Evolutionary conservation across 1,140 invertebrate species (phyloP).

Genomic region (Probaryconus sp.): DNA sequence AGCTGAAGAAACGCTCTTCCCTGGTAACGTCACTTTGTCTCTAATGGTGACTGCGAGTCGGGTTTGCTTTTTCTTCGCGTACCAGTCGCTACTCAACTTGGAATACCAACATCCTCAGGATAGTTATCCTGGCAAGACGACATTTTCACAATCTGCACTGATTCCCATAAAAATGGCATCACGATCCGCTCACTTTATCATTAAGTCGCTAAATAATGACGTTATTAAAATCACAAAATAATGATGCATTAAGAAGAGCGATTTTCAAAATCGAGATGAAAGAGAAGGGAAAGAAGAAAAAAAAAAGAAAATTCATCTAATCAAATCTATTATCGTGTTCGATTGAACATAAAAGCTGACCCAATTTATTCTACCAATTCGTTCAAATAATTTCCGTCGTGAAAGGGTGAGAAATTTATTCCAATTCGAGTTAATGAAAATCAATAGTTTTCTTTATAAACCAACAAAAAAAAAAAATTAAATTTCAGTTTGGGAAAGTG

Average conservation of each 20-base stretch:
- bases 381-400: too few species aligned
- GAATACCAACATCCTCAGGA: constrained; percentile 40
- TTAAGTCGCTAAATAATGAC: constrained; percentile 36
- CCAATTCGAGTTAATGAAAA: too few species aligned
- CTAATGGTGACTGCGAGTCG: constrained; percentile 44
- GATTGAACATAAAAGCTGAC: too few species aligned
- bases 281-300: too few species aligned
- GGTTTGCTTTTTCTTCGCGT: constrained; percentile 41
- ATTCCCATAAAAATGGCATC: constrained; percentile 14
- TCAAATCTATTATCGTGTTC: too few species aligned
- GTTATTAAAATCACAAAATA: constrained; percentile 6
- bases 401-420: too few species aligned
- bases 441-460: too few species aligned
- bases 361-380: too few species aligned
- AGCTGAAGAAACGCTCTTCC: constrained; percentile 28
- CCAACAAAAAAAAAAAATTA: too few species aligned
- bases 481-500: too few species aligned
- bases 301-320: too few species aligned
- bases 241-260: neutral
- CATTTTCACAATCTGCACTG: constrained; percentile 18
- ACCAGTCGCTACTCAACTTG: constrained; percentile 25
- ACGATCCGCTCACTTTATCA: constrained; percentile 43
- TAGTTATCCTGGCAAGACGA: constrained; percentile 38
- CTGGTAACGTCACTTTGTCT: constrained; percentile 53
- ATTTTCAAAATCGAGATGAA: too few species aligned